These are phyloP conservation scores for Zosterops borbonicus DNA, from an alignment of 2,113 vertebrate genomes.

Conservation along the genomic window DNA sequence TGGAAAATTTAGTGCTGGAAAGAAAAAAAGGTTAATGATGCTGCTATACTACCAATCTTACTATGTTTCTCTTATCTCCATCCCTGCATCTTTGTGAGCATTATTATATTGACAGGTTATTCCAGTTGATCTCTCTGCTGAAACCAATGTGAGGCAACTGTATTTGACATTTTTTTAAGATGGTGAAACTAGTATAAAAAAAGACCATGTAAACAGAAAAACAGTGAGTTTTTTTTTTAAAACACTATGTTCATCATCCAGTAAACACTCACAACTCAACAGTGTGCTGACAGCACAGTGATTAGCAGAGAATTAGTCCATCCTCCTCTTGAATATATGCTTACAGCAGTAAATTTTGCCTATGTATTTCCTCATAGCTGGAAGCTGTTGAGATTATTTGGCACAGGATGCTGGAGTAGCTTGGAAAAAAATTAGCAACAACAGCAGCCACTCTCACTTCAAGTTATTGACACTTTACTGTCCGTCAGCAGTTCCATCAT, in stretches of 20 bases:
- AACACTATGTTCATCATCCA: background rate
- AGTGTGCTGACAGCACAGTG: background rate
- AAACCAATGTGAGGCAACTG: background rate
- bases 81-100: background rate
- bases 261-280: background rate
- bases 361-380: background rate
- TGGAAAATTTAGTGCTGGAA: conserved; percentile 16
- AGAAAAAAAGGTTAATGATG: background rate
- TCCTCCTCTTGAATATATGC: background rate
- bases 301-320: background rate
- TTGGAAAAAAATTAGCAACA: background rate
- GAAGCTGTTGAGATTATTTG: conserved; percentile 9
- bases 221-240: background rate
- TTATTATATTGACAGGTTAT: background rate
- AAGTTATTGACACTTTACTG: background rate
- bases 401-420: background rate
- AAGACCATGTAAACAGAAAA: background rate
- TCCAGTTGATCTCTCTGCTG: background rate
- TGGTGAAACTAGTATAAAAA: background rate
- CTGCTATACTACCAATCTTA: background rate
- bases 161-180: background rate
- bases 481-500: background rate
- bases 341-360: background rate
- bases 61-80: background rate
- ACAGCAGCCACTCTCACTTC: background rate